Evolutionary conservation across 2,888 invertebrate genomes (phyloP), one percentile per base, ranked within the genome.

Genomic region (Hyposoter didymator): DNA sequence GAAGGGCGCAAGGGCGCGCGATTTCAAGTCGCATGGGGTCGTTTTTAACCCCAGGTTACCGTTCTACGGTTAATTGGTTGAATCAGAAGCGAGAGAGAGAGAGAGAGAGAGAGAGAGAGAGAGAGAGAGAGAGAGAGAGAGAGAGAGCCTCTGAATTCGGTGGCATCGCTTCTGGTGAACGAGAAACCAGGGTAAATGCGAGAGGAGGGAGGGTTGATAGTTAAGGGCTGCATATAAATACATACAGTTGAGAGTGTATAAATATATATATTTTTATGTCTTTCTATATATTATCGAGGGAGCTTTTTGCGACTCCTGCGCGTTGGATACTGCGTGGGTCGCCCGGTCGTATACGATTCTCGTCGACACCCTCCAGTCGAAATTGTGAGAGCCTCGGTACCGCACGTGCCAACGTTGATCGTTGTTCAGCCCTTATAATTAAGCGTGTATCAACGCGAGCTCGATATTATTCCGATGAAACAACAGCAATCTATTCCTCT

Each of bases 361-460:
- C 84, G 87, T 78, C 84, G 86, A 87, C 84, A 88, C 87, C 86
- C 88, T 79, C 86, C 88, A 88, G 88, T 88, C 80, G 70, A 78
- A 78, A 82, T 73, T 84, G 81, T 82, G 85, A 82, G 78, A 82
- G 66, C 86, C 78, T 73, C 78, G 62, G 78, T 78, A 35, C 43
- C 80, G 74, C 82, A 88, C 75, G 81, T 70, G 55, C 73, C 69
- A 79, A 43, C 52, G 45, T 69, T 43, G n/a, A 55, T 32, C 47
- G 32, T n/a, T n/a, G 6, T 39, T 32, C 47, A 1, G 43, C 52
- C 22, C 28, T 14, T 17, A 8, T 17, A 1, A 49, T 28, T 39
- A 67, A 45, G 17, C 14, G 17, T 35, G 6, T 52, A 19, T 5
- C 32, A 32, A 47, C 14, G n/a, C 55, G 35, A 39, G 2, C 39